Percentiles rank a stretch among this genome's conserved stretches.
Evolutionary conservation across 2,113 vertebrate species (phyloP).

Genomic region (Pseudolaguvia tuberculata): DNA sequence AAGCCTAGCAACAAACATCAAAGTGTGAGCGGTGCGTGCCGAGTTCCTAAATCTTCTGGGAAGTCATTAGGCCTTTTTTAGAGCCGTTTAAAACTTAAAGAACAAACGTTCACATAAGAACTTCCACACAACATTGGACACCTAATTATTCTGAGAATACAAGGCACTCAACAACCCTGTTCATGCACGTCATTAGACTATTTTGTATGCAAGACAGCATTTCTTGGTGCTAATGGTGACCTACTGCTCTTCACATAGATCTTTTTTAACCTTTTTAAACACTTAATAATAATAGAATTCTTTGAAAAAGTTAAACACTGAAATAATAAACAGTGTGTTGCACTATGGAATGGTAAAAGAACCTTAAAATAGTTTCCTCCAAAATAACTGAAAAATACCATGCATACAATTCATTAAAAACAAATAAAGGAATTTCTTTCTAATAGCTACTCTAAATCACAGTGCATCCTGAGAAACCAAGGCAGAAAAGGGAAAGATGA

Average conservation of each 20-base stretch:
- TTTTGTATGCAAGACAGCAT: neutral
- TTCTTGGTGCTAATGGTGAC: neutral
- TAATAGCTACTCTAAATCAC: constrained; percentile 76
- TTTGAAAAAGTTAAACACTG: constrained; percentile 19
- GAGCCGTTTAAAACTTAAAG: constrained; percentile 55
- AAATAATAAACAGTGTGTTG: constrained; percentile 20
- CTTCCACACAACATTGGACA: neutral
- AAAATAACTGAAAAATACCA: constrained; percentile 65
- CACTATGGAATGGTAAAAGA: constrained; percentile 58
- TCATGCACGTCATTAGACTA: neutral
- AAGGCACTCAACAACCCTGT: neutral
- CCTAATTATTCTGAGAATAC: neutral
- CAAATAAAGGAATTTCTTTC: constrained; percentile 81
- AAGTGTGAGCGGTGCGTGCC: constrained; percentile 52
- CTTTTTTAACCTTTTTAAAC: neutral
- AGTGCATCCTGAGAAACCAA: constrained; percentile 74
- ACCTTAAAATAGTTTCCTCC: constrained; percentile 66
- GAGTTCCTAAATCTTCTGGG: constrained; percentile 64
- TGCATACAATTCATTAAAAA: constrained; percentile 78
- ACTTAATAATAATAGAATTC: constrained; percentile 15
- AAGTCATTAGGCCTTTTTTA: constrained; percentile 70
- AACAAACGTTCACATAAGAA: constrained; percentile 38
- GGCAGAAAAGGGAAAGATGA: constrained; percentile 65
- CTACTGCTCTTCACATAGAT: neutral
- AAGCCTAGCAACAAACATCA: constrained; percentile 63